Conservation (phyloP, 1,140 invertebrate species). For the Charaxes varanes region DNA sequence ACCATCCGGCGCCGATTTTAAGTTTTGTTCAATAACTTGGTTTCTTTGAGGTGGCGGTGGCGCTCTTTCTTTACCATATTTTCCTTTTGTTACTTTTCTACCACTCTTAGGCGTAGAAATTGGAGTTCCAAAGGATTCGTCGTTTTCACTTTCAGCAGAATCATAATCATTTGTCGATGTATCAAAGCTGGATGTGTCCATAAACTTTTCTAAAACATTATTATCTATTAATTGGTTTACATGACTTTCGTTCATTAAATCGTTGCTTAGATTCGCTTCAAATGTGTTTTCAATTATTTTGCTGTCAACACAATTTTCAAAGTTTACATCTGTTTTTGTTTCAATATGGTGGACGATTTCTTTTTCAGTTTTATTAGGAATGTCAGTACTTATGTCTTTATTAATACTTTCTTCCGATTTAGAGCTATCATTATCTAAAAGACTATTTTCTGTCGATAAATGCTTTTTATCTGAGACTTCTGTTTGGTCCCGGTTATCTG, state of each 20-base stretch:
- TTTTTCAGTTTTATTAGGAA: conserved; percentile 16
- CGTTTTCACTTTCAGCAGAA: conserved; percentile 53
- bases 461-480: conserved; percentile 22
- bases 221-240: conserved; percentile 3
- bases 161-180: conserved; percentile 36
- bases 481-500: conserved; percentile 42
- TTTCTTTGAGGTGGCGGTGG: conserved; percentile 42
- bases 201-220: conserved; percentile 19
- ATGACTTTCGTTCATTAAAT: not conserved
- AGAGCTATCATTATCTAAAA: conserved; percentile 1
- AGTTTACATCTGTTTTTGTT: conserved; percentile 9
- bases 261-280: not conserved
- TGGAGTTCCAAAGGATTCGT: conserved; percentile 69
- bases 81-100: conserved; percentile 51
- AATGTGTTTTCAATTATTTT: not conserved
- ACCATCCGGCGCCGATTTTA: no score
- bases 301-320: conserved; percentile 1
- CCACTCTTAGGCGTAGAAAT: conserved; percentile 57
- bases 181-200: conserved; percentile 27
- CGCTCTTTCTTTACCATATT: conserved; percentile 66
- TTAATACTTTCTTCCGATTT: conserved; percentile 8
- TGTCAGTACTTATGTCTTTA: conserved; percentile 19
- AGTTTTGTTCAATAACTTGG: no score
- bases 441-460: conserved; percentile 16
- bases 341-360: conserved; percentile 9